Evolutionary conservation across 2,113 vertebrate species (phyloP).

Genomic region (Rissa tridactyla): DNA sequence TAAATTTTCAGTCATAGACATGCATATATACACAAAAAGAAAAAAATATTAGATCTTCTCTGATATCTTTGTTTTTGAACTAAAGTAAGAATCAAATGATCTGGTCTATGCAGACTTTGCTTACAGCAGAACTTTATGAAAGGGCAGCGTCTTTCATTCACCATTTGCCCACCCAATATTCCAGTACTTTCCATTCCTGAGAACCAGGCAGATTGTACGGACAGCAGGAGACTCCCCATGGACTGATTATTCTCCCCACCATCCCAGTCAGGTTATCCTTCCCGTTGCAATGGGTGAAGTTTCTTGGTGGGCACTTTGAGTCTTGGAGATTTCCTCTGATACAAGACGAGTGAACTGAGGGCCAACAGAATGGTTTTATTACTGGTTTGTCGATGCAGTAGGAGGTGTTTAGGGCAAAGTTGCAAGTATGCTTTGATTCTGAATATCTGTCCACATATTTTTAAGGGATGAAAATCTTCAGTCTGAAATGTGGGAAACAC

Average conservation of each 20-base stretch:
- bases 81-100: background rate
- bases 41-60: background rate
- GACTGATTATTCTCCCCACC: background rate
- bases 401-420: background rate
- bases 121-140: background rate
- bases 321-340: background rate
- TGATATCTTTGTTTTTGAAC: background rate
- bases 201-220: background rate
- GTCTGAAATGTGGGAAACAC: background rate
- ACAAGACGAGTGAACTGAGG: background rate
- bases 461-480: background rate
- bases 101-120: background rate
- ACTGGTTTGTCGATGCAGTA: background rate
- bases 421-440: background rate
- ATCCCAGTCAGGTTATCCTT: background rate
- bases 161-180: background rate
- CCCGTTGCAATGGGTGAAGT: background rate
- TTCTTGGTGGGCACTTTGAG: background rate
- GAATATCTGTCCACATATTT: background rate
- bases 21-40: background rate
- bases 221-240: background rate
- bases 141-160: background rate
- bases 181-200: accelerated
- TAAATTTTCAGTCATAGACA: background rate
- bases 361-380: background rate